Evolutionary conservation across 2,888 invertebrate genomes (phyloP), one percentile per base, ranked within the genome.

Genomic region (Nomada goodeniana): DNA sequence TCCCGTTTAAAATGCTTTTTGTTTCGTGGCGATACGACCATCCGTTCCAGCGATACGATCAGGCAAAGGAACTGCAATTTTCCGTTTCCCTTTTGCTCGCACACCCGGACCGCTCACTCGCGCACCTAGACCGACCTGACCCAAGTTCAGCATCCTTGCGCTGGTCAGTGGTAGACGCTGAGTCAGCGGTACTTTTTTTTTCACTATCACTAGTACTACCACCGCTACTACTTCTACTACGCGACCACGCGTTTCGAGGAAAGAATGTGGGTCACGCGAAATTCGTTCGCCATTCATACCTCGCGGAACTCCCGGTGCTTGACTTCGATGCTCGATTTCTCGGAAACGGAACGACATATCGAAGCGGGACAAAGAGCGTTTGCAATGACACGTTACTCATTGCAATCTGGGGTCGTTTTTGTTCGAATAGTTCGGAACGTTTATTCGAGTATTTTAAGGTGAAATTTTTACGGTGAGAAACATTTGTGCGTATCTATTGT

Each of bases 101-200:
- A 2, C 67, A 13, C 50, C 2, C 65, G 64, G 26, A 18, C 10
- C n/a, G n/a, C 20, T 36, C 15, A 7, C 36, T 57, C 23, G 57
- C 57, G 15, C 59, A 18, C 18, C 2, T 10, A 42, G 23, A 13
- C 18, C 57, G 42, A n/a, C 55, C 68, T 53, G 52, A 18, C 20
- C 20, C 67, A 53, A 42, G 23, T 42, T 23, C 55, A 23, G 23
- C 44, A 15, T 44, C 68, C 55, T 57, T 55, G 55, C 57, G 26
- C 44, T 57, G 55, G 57, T 18, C 57, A 68, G 11, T 15, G 42
- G 20, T 42, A 69, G 68, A 69, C 68, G 57, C 68, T 44, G 55
- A 44, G 44, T 69, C 68, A 44, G 44, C 23, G 44, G 23, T 2
- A 47, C 13, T 47, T 13, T 68, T 23, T 23, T 23, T 57, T 68